Evolutionary conservation across 64 coral and sea anemone genomes (phyloP).

Genomic region (Dendrophyllia cribrosa): DNA sequence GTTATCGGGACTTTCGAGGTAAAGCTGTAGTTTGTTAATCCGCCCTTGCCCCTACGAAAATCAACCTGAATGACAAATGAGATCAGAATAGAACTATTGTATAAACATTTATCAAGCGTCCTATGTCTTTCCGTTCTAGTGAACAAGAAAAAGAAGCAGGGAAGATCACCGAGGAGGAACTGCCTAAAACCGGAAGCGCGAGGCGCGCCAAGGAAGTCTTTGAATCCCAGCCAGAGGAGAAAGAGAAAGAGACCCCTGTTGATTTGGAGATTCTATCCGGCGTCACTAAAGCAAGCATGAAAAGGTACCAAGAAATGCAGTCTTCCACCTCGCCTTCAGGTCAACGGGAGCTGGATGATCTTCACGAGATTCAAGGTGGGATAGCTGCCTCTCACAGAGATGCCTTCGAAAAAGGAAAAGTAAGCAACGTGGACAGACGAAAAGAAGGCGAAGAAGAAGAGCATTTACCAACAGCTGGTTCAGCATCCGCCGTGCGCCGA

Average conservation of each 20-base stretch:
- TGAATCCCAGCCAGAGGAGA: slow-evolving; percentile 21
- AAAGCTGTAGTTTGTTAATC: too few relatives aligned
- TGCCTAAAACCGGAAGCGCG: slow-evolving; percentile 60
- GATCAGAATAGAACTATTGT: too few relatives aligned
- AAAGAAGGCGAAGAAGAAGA: slow-evolving; percentile 50
- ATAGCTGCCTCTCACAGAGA: slow-evolving; percentile 45
- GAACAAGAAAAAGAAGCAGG: slow-evolving; percentile 28
- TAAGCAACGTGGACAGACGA: slow-evolving; percentile 36
- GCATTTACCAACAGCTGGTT: slow-evolving; percentile 43
- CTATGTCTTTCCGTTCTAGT: neutral
- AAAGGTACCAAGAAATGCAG: slow-evolving; percentile 58
- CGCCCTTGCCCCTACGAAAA: too few relatives aligned
- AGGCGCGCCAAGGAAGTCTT: slow-evolving; percentile 51
- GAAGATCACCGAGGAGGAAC: slow-evolving; percentile 63
- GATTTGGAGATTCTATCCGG: slow-evolving; percentile 42
- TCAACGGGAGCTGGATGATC: slow-evolving; percentile 37
- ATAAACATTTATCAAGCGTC: neutral
- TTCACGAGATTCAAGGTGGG: slow-evolving; percentile 67
- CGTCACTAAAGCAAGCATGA: slow-evolving; percentile 47
- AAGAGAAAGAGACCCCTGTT: slow-evolving; percentile 27
- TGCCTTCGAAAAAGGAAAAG: slow-evolving; percentile 59
- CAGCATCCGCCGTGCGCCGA: slow-evolving; percentile 40
- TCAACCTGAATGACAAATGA: too few relatives aligned
- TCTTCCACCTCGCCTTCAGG: neutral
- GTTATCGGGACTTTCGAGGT: too few relatives aligned